Evolutionary conservation across 2,888 invertebrate species (phyloP).

Genomic region (Macropis europaea): DNA sequence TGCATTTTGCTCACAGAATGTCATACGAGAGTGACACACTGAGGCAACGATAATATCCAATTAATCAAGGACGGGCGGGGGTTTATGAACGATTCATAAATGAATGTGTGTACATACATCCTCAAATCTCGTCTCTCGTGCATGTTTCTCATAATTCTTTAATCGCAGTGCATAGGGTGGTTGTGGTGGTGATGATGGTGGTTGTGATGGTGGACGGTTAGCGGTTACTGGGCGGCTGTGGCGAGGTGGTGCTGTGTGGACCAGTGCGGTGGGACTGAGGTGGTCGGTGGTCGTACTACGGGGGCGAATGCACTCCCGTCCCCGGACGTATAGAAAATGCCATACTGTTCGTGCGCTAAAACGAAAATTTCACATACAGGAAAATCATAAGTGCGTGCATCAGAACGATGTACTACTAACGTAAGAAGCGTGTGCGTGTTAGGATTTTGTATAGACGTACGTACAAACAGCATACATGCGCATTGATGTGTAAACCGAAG

Average conservation of each 20-base stretch:
- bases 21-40: neutral
- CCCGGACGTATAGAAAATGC: constrained; percentile 79
- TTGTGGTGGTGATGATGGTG: constrained; percentile 80
- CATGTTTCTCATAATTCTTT: constrained; percentile 70
- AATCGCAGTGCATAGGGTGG: constrained; percentile 77
- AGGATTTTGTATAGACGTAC: constrained; percentile 4
- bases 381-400: constrained; percentile 67
- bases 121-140: constrained; percentile 65
- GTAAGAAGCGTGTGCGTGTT: constrained; percentile 34
- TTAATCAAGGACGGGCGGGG: neutral
- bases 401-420: neutral
- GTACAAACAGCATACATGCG: constrained; percentile 3
- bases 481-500: neutral
- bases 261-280: constrained; percentile 81
- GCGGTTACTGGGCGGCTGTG: constrained; percentile 84
- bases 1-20: neutral
- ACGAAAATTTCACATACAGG: constrained; percentile 74
- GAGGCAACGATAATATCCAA: neutral
- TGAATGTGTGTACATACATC: constrained; percentile 70
- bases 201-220: constrained; percentile 81
- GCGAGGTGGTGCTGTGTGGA: constrained; percentile 83
- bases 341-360: constrained; percentile 80
- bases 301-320: constrained; percentile 83
- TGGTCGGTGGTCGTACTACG: constrained; percentile 81
- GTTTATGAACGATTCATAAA: constrained; percentile 34